A percentile compares a stretch with the other conserved stretches of the same genome.
Evolutionary conservation across 2,888 invertebrate genomes (phyloP).

Genomic region (Macaria liturata): DNA sequence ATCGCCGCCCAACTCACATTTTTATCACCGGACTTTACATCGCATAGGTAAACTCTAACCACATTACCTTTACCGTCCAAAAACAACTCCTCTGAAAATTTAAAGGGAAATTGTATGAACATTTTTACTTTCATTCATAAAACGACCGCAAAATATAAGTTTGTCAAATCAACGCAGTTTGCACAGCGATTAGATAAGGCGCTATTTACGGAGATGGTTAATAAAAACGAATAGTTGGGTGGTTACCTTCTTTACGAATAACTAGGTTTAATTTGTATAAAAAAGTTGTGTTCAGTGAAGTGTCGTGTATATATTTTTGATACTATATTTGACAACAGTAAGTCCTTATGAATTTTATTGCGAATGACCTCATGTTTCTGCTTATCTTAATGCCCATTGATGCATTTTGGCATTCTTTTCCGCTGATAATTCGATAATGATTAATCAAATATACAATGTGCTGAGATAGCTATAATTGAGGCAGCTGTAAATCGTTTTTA

Average conservation of each 20-base stretch:
- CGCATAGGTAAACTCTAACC: conserved; percentile 15
- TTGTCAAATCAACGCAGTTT: conserved; percentile 26
- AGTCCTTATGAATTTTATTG: conserved; percentile 10
- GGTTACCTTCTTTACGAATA: conserved; percentile 31
- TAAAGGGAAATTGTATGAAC: conserved; percentile 5
- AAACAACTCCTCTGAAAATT: background rate
- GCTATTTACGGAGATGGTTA: conserved; percentile 46
- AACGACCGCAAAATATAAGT: conserved; percentile 18
- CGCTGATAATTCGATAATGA: no score
- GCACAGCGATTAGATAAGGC: conserved; percentile 47
- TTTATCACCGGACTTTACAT: conserved; percentile 16
- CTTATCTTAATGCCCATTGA: conserved; percentile 11
- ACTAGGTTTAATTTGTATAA: conserved; percentile 21
- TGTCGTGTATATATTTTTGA: conserved; percentile 18
- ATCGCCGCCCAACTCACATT: conserved; percentile 30
- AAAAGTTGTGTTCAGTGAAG: conserved; percentile 10
- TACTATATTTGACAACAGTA: conserved; percentile 9
- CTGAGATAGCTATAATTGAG: no score
- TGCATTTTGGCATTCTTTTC: background rate
- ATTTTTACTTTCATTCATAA: background rate
- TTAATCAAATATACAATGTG: no score
- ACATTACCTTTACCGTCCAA: conserved; percentile 9
- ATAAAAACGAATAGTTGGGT: conserved; percentile 45
- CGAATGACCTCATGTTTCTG: background rate
- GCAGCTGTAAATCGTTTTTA: no score